Conservation (phyloP, 2,888 invertebrate species). For the Pammene aurita region DNA sequence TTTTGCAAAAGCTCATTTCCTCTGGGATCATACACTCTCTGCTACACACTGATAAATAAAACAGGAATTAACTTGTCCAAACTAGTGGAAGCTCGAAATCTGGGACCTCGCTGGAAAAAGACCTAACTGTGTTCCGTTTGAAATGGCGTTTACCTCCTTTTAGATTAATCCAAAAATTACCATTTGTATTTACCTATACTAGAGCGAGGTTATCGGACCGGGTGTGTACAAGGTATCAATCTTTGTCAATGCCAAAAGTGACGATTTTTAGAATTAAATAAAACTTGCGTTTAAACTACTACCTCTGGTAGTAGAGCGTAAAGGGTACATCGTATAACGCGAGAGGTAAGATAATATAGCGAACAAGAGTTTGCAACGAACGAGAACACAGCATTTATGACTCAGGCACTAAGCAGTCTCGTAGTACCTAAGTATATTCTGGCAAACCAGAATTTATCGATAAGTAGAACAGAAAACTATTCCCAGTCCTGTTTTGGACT, state of each 20-base stretch:
- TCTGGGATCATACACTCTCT: conserved; percentile 39
- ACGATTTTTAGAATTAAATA: too few relatives aligned
- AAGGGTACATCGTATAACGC: too few relatives aligned
- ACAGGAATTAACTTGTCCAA: conserved; percentile 34
- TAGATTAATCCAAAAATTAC: not conserved
- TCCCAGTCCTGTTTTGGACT: too few relatives aligned
- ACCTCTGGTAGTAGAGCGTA: too few relatives aligned
- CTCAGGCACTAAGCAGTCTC: too few relatives aligned
- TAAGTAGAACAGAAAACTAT: too few relatives aligned
- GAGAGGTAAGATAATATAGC: too few relatives aligned
- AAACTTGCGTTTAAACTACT: too few relatives aligned
- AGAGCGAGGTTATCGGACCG: not conserved
- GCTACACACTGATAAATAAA: conserved; percentile 37
- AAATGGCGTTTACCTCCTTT: not conserved
- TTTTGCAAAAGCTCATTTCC: conserved; percentile 43
- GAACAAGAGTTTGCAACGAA: too few relatives aligned
- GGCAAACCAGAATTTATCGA: too few relatives aligned
- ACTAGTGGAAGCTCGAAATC: not conserved
- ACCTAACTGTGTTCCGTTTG: not conserved
- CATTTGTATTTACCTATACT: not conserved
- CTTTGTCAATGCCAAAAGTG: not conserved
- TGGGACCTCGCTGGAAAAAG: not conserved
- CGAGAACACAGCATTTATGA: too few relatives aligned
- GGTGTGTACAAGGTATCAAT: not conserved
- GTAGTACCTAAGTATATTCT: too few relatives aligned